Evolutionary conservation across 2,888 invertebrate species (phyloP), one percentile per base, ranked within the genome.

Genomic region (Acrobasis consociella): DNA sequence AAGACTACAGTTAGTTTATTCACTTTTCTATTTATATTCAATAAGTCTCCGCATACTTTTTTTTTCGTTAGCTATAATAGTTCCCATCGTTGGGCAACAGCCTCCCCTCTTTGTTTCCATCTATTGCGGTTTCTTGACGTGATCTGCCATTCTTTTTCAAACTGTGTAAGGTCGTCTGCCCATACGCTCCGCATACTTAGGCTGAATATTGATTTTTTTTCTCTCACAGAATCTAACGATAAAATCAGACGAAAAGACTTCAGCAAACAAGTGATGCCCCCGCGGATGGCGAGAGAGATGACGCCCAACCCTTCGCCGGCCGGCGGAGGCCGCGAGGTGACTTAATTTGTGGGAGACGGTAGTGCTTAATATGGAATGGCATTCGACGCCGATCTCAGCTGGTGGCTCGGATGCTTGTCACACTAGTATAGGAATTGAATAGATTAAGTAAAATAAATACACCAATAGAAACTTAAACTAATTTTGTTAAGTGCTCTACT

Each of bases 341-440:
- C 81, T 81, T 77, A 81, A 77, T 67, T 73, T 75, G 72, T 72
- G 71, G 67, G 71, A 71, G 65, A 77, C 70, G 72, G 73, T 74
- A 78, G 78, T 77, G 81, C 80, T 80, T 77, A 74, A 72, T 73
- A 73, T 70, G 74, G 73, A 68, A 72, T 69, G 66, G 64, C 68
- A 67, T 69, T 65, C 65, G 65, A 61, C 63, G 67, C 65, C 65
- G 64, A 67, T 70, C 66, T 60, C 58, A 66, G 63, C 42, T 7
- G 42, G 46, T 46, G 22, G 22, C 69, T 67, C 66, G 72, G 67
- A 70, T 73, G 81, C 81, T 80, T 80, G 81, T 80, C 83, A 80
- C 78, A 81, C 77, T 88, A 89, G 86, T 76, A 79, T 91, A 91
- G 91, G 91, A 92, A 91, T 91, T 92, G 91, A 91, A 83, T 91